Evolutionary conservation across 1,140 invertebrate genomes (phyloP), one percentile per base, ranked within the genome.

Genomic region (Leptopilina clavipes): DNA sequence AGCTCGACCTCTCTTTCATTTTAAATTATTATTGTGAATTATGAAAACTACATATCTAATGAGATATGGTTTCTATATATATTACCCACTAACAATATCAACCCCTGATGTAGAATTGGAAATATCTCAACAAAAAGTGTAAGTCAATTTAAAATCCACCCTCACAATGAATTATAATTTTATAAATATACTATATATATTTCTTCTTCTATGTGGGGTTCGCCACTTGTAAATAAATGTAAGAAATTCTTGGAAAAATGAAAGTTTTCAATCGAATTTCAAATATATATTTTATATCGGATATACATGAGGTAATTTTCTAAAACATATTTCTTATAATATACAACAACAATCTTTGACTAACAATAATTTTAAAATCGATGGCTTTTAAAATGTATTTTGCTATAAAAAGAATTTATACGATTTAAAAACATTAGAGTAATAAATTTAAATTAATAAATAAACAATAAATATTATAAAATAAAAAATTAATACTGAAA

Each of bases 61-160:
- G 43, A 11, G 8, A 14, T 5, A 14, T 14, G 5, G 45, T 14
- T 48, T 48, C 25, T 48, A 5, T 48, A 48, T 48, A 44, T n/a
- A n/a, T n/a, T 12, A 1, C 11, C 14, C n/a, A 14, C 45, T 12
- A 48, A 48, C 45, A 14, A 48, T n/a, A 48, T 14, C 43, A 48
- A 48, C 48, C 48, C 48, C 14, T 17, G 25, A 1, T 2, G 37
- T 7, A 40, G 6, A 40, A 40, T 40, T n/a, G n/a, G n/a, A 52
- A 52, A 52, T 52, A 52, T n/a, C 48, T 52, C 48, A 52, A n/a
- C 48, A 17, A 52, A n/a, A 48, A 52, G 14, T 17, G 14, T 52
- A 52, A 52, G 48, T 52, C 48, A 52, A 17, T 52, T 52, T 52
- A n/a, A 52, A 52, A 52, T 52, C 14, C 48, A 52, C 48, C 48